Conservation (phyloP, 2,797 vertebrate species). For the Steatocranus sp. region DNA sequence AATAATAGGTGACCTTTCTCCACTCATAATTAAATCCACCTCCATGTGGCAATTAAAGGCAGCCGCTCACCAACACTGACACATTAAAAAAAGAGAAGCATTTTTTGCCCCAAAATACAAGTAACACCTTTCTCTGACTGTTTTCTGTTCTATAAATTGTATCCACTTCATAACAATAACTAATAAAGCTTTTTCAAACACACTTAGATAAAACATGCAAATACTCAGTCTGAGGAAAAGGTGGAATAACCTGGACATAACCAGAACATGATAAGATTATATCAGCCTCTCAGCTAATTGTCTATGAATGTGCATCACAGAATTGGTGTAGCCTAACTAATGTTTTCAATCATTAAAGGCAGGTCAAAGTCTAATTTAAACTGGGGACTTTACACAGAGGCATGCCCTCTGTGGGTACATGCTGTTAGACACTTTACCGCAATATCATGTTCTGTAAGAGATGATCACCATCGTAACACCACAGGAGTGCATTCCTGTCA, state of each 20-base stretch:
- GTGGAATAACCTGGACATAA: background rate
- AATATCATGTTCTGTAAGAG: background rate
- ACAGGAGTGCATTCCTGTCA: background rate
- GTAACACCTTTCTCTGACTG: background rate
- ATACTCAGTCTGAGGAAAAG: background rate
- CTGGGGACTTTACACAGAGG: background rate
- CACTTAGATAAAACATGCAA: background rate
- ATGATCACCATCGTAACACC: background rate
- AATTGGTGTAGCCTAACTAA: background rate
- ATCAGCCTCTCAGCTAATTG: background rate
- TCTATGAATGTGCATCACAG: background rate
- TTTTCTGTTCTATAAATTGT: background rate
- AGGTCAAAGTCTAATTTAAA: background rate
- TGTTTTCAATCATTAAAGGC: background rate
- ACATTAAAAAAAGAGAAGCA: background rate
- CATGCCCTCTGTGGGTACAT: background rate
- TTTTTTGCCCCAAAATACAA: background rate
- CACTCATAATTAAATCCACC: background rate
- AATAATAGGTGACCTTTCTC: background rate
- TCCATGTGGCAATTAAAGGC: background rate
- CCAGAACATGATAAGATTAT: rapidly evolving
- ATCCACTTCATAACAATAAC: background rate
- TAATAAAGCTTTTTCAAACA: background rate
- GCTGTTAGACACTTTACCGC: background rate
- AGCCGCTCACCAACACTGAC: background rate